Evolutionary conservation across 2,113 vertebrate genomes (phyloP), one percentile per base, ranked within the genome.

Genomic region (Brachyhypopomus gauderio): DNA sequence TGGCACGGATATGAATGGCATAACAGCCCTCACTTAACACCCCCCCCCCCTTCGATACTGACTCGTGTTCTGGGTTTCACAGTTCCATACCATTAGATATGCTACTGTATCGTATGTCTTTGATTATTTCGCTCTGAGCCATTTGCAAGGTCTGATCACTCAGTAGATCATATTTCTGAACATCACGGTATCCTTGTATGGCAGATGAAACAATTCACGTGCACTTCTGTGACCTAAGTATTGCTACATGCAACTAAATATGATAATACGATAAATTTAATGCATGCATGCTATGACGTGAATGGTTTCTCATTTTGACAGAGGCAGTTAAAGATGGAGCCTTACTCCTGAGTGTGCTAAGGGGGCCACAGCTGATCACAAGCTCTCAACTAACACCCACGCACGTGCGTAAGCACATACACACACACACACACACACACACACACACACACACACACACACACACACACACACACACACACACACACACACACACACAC

Each of bases 361-460:
- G 60, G 75, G 60, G 55, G 63, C 52, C 58, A 79, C 72, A 75
- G 59, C 48, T 82, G 82, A 83, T 48, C 38, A 14, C 64, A 73
- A 77, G 23, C 69, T 60, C 52, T 63, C 64, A 79, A 52, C 27
- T 85, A 81, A 75, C 80, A 88, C 38, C 27, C 66, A 52, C 45
- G 45, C 30, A 30, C 30, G 30, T 30, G 30, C 12, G 12, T 52
- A 52, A 3, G 80, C 75, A 64, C 48, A 63, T 59, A 83, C 41
- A 52, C 81, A 66, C 55, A 81, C 74, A 56, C 64, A 73, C 78
- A 72, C 59, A 36, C 72, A 75, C 72, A 81, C 82, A 84, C 93
- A 94, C 94, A 92, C 93, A 95, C 38, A 84, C 85, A 77, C 83
- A 85, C 84, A 81, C 74, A 56, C 34, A 63, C 58, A 82, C 41